A percentile compares a stretch with the other conserved stretches of the same genome.
phyloP scores from a whole-genome alignment of 2,888 invertebrate species.

The Cephalotes varians region DNA sequence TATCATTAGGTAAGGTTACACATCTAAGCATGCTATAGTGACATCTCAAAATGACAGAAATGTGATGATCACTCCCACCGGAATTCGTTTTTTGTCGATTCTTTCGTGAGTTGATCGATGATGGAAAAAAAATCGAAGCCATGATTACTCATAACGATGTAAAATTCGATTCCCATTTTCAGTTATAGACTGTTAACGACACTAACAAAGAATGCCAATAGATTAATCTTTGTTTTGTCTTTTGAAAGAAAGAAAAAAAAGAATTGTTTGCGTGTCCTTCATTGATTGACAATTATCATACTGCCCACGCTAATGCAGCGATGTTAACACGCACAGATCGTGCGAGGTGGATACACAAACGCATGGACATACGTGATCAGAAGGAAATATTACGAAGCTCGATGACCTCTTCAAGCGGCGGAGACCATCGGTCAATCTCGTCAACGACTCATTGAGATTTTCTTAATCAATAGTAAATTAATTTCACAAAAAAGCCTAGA shows the following conservation, averaged over 20 bases:
- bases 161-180: slow-evolving; percentile 32
- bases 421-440: slow-evolving; percentile 57
- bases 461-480: slow-evolving; percentile 25
- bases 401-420: slow-evolving; percentile 49
- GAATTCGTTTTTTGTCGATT: not conserved
- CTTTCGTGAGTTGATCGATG: slow-evolving; percentile 5
- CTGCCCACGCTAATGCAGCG: slow-evolving; percentile 60
- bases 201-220: slow-evolving; percentile 37
- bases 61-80: not conserved
- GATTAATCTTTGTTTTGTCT: slow-evolving; percentile 1
- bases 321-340: slow-evolving; percentile 58
- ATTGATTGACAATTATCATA: slow-evolving; percentile 64
- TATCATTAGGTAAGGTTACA: not conserved
- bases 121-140: slow-evolving; percentile 17
- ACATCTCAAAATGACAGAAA: not conserved
- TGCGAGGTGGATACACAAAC: slow-evolving; percentile 37
- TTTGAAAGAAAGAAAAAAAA: not conserved
- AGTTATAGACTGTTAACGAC: slow-evolving; percentile 19
- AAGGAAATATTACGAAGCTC: slow-evolving; percentile 48
- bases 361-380: slow-evolving; percentile 38
- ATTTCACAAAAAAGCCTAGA: not conserved
- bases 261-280: slow-evolving; percentile 57
- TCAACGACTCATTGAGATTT: slow-evolving; percentile 54
- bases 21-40: not conserved
- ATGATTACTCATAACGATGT: not conserved